Evolutionary conservation across 2,797 vertebrate genomes (phyloP), one percentile per base, ranked within the genome.

Genomic region (Peromyscus aztecus): DNA sequence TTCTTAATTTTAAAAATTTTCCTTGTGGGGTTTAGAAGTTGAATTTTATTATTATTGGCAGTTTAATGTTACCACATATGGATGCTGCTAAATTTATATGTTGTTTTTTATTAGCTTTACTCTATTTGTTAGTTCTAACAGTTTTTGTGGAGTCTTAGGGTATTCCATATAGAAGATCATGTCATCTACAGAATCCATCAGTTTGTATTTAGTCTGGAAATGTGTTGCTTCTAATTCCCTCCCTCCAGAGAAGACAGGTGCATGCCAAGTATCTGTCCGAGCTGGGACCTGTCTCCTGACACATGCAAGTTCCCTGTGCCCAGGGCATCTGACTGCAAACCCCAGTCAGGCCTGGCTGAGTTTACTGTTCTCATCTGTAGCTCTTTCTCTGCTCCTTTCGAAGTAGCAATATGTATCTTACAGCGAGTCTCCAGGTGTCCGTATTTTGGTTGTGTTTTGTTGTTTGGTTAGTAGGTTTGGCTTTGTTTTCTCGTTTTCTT

Each of bases 311-410:
- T 31, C 43, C 43, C 78, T 57, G 52, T 61, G 80, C 23, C 17
- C 67, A 93, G 89, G 84, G 96, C 77, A 84, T 95, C 63, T 77
- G 83, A 52, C 89, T 94, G 71, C 24, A 75, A 80, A 55, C 8
- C n/a, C 52, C 17, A 92, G 21, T 92, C 49, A 87, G 89, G 78
- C 27, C 43, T 87, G 88, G 24, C 88, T 86, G 73, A 94, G 85
- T 21, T 77, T 82, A 92, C 19, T 88, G n/a, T 24, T 71, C 14
- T n/a, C 57, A 65, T 81, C 75, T 23, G 21, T 88, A 43, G 90
- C 27, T 75, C n/a, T 83, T 91, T 80, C 43, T 87, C 94, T 84
- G 43, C 46, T 37, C 8, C 82, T 90, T 97, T 96, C 91, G 82
- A 71, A 94, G 55, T 71, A 87, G 34, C 80, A 67, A 67, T 65